phyloP scores from a whole-genome alignment of 2,888 invertebrate genomes.

The Rhabditoides inermis region DNA sequence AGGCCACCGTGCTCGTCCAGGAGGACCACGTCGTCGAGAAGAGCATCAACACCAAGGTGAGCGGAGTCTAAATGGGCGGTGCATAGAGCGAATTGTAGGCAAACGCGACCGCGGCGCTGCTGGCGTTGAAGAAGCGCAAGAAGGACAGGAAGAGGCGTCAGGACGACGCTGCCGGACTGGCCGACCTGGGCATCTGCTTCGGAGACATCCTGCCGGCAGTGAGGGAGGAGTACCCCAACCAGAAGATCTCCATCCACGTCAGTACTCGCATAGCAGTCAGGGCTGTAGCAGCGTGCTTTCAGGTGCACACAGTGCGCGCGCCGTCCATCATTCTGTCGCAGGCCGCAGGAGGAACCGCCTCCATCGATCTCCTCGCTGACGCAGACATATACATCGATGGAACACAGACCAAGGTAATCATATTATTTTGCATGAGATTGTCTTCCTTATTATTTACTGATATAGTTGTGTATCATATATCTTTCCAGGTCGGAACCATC shows the following conservation, averaged over 20 bases:
- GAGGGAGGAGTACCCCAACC: slow-evolving; percentile 46
- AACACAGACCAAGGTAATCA: slow-evolving; percentile 27
- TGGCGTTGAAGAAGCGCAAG: no score
- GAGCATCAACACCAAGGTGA: no score
- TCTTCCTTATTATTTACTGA: background rate
- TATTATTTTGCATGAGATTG: no score
- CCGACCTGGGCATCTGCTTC: slow-evolving; percentile 47
- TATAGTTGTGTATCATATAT: background rate
- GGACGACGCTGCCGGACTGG: slow-evolving; percentile 29
- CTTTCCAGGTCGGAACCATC: slow-evolving; percentile 35
- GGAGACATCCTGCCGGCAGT: slow-evolving; percentile 49
- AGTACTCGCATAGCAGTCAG: background rate
- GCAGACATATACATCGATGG: slow-evolving; percentile 45
- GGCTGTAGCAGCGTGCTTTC: slow-evolving; percentile 13
- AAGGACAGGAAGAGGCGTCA: slow-evolving; percentile 17
- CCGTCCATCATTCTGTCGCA: slow-evolving; percentile 34
- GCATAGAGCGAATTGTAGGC: no score
- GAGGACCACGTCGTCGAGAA: no score
- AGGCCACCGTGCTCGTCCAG: no score
- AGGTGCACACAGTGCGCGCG: slow-evolving; percentile 37
- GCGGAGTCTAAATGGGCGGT: no score
- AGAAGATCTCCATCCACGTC: slow-evolving; percentile 28
- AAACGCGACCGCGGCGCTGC: no score
- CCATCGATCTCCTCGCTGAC: slow-evolving; percentile 36
- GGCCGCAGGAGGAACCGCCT: slow-evolving; percentile 35